These are phyloP conservation scores for Zeuzera pyrina DNA, from an alignment of 2,888 invertebrate genomes.

Conservation along the genomic window DNA sequence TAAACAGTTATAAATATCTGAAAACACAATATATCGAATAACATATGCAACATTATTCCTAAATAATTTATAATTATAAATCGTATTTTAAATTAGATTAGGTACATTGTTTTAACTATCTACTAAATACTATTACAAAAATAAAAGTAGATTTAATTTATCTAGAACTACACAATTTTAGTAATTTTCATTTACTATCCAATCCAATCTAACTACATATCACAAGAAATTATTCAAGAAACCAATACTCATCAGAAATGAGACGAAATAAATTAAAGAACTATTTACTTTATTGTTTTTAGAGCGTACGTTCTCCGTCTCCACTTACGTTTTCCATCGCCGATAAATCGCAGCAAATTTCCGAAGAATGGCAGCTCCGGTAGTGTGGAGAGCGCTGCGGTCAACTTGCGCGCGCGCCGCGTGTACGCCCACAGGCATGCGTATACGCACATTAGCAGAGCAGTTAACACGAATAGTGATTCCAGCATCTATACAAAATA, in stretches of 20 bases:
- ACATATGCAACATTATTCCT: neutral
- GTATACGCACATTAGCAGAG: constrained; percentile 16
- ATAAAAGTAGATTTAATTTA: too few relatives aligned
- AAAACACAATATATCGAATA: constrained; percentile 8
- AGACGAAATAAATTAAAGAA: too few relatives aligned
- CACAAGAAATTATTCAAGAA: too few relatives aligned
- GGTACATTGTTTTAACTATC: too few relatives aligned
- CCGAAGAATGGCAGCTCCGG: constrained; percentile 35
- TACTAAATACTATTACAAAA: too few relatives aligned
- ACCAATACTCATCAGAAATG: too few relatives aligned
- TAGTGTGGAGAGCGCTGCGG: constrained; percentile 28
- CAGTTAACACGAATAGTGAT: constrained; percentile 16
- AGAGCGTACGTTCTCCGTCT: too few relatives aligned
- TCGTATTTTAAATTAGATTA: neutral
- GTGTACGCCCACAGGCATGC: constrained; percentile 18
- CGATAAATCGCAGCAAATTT: constrained; percentile 26
- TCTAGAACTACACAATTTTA: too few relatives aligned
- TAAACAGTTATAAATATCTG: constrained; percentile 25
- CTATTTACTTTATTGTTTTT: too few relatives aligned
- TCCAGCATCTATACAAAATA: constrained; percentile 19
- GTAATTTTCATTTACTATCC: too few relatives aligned
- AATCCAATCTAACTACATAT: too few relatives aligned
- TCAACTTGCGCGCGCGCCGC: constrained; percentile 24
- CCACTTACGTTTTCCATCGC: constrained; percentile 26
- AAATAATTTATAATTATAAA: neutral